Percentiles rank a stretch among this genome's conserved stretches.
These are phyloP conservation scores for Babyrousa celebensis DNA, from an alignment of 2,797 vertebrate species.

Conservation along the genomic window DNA sequence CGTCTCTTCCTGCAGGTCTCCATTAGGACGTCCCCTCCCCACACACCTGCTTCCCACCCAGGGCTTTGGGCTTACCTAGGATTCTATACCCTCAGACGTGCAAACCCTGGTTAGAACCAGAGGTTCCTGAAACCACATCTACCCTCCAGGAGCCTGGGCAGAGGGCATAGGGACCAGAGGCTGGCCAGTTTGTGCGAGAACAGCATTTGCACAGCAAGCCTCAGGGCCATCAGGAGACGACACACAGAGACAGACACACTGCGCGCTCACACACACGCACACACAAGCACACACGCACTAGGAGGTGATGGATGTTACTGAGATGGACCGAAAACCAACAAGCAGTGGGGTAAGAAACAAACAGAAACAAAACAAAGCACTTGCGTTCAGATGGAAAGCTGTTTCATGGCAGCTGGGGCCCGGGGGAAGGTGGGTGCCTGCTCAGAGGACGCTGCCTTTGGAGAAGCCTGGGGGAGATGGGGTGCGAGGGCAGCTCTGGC, in stretches of 20 bases:
- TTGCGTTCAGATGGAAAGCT: conserved; percentile 84
- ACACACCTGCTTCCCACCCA: background rate
- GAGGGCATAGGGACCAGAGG: background rate
- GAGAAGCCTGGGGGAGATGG: background rate
- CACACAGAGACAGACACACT: conserved; percentile 49
- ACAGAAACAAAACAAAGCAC: conserved; percentile 87
- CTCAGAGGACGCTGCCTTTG: conserved; percentile 20
- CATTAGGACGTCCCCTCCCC: background rate
- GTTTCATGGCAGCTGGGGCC: conserved; percentile 23
- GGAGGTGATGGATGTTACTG: conserved; percentile 79
- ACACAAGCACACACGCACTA: background rate
- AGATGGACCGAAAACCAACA: conserved; percentile 83
- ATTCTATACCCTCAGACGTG: background rate
- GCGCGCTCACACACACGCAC: background rate
- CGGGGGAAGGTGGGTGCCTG: background rate
- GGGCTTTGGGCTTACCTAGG: background rate
- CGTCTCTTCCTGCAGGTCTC: background rate
- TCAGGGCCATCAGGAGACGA: conserved; percentile 24
- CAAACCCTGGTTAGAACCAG: background rate
- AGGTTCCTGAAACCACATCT: background rate
- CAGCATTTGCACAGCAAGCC: conserved; percentile 62
- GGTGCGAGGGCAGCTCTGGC: background rate
- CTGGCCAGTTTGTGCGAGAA: background rate
- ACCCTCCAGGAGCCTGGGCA: background rate
- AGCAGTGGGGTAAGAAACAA: conserved; percentile 86